Conservation (phyloP, 2,113 vertebrate species). For the Zapornia atra region DNA sequence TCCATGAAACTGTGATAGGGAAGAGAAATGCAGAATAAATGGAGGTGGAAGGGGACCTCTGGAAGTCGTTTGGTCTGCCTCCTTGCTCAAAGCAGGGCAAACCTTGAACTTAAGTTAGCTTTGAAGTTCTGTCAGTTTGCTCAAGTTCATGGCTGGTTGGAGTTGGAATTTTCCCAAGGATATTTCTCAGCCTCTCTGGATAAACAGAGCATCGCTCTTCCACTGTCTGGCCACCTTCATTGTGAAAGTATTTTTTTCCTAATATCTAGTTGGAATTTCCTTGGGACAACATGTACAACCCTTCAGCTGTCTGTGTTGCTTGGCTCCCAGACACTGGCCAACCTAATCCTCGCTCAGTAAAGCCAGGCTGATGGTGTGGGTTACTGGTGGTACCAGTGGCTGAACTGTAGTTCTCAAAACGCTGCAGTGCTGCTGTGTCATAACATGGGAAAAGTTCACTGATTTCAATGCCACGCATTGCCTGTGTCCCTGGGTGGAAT, state of each 20-base stretch:
- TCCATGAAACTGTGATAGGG: neutral
- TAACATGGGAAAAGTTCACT: fast-evolving
- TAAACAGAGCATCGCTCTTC: neutral
- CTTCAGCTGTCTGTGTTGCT: neutral
- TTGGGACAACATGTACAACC: fast-evolving
- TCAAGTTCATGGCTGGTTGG: neutral
- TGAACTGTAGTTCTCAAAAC: neutral
- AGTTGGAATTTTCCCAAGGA: neutral
- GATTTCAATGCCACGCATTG: fast-evolving
- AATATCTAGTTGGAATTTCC: neutral
- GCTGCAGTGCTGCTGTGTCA: fast-evolving
- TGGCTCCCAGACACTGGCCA: neutral
- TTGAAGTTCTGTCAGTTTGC: neutral
- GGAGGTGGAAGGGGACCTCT: neutral
- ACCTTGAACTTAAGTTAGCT: neutral
- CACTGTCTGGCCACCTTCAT: fast-evolving
- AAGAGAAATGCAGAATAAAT: neutral
- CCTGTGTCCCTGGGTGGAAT: neutral
- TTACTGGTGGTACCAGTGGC: neutral
- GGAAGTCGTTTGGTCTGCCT: fast-evolving
- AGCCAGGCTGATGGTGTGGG: neutral
- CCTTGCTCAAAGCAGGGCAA: neutral
- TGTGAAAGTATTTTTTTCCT: neutral
- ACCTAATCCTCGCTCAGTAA: neutral
- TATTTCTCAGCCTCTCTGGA: neutral